phyloP scores from a whole-genome alignment of 1,140 invertebrate species.

The Zeugodacus cucurbitae region DNA sequence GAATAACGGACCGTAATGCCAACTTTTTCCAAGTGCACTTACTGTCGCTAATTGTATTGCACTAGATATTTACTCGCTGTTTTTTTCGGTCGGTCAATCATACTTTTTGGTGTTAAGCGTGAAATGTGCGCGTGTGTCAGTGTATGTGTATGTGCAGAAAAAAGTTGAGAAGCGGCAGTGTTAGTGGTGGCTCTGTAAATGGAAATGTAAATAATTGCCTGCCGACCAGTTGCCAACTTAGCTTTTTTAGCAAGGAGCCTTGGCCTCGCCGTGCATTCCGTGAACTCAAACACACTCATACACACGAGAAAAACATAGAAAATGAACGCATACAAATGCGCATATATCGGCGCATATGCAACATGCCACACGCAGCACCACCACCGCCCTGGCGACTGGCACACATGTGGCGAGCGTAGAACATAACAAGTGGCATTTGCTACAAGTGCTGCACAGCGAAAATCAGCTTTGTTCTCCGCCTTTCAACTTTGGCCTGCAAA shows the following conservation, averaged over 20 bases:
- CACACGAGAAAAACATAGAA: background rate
- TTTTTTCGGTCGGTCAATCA: background rate
- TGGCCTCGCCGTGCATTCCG: background rate
- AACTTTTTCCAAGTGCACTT: constrained; percentile 1
- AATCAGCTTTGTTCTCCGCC: constrained; percentile 30
- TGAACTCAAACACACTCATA: background rate
- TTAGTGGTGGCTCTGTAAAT: background rate
- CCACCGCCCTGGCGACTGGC: background rate
- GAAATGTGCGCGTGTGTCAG: background rate
- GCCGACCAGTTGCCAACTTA: constrained; percentile 11
- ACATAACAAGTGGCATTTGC: constrained; percentile 19
- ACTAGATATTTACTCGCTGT: constrained; percentile 2
- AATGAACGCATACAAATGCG: background rate
- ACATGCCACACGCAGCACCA: background rate
- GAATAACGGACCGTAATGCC: background rate
- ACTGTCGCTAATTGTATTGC: constrained; percentile 34
- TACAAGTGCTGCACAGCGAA: constrained; percentile 11
- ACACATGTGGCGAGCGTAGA: background rate
- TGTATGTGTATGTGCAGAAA: background rate
- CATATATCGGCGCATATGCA: background rate
- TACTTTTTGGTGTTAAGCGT: constrained; percentile 24
- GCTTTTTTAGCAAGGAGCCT: constrained; percentile 12
- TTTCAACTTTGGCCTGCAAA: constrained; percentile 38
- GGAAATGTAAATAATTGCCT: constrained; percentile 16
- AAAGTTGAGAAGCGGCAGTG: background rate